Evolutionary conservation across 1,140 invertebrate genomes (phyloP).

Genomic region (Drosophila tsacasi): DNA sequence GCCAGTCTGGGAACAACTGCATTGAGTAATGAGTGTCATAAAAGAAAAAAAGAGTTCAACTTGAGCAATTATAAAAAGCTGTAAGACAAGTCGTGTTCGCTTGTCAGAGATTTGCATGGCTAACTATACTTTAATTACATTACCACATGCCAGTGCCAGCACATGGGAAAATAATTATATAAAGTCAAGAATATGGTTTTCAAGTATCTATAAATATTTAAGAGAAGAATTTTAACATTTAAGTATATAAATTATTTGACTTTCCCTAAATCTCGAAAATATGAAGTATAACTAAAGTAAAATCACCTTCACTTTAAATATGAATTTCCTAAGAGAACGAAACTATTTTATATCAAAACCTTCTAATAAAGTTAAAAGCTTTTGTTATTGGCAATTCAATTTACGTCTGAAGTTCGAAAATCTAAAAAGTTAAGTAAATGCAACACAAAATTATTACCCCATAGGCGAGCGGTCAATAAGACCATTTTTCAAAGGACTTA

Average conservation of each 20-base stretch:
- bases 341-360: no score
- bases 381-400: slow-evolving; percentile 23
- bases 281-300: no score
- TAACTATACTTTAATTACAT: slow-evolving; percentile 38
- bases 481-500: slow-evolving; percentile 35
- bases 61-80: slow-evolving; percentile 25
- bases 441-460: slow-evolving; percentile 23
- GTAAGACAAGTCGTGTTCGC: slow-evolving; percentile 4
- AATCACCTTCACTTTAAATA: no score
- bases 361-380: neutral
- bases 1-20: slow-evolving; percentile 41
- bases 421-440: neutral
- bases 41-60: slow-evolving; percentile 21
- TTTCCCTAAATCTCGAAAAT: no score
- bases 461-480: slow-evolving; percentile 3
- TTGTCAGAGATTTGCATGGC: slow-evolving; percentile 13
- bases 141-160: neutral
- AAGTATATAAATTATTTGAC: no score
- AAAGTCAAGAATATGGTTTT: neutral
- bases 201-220: neutral
- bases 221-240: no score
- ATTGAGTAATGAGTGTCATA: slow-evolving; percentile 19
- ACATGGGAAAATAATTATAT: neutral
- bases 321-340: no score
- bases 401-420: slow-evolving; percentile 2